Conservation (phyloP, 1,140 invertebrate genomes). For the Trachymyrmex septentrionalis region DNA sequence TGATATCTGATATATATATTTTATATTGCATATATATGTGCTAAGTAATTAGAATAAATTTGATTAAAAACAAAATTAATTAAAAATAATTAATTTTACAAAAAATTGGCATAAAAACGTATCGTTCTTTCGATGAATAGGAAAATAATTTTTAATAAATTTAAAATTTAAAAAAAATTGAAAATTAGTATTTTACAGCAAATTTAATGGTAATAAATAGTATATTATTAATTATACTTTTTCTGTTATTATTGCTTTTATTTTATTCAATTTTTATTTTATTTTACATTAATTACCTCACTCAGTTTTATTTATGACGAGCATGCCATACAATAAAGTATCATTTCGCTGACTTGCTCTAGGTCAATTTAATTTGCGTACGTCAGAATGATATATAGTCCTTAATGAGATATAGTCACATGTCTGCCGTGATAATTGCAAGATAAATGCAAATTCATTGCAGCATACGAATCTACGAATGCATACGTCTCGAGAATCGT, state of each 20-base stretch:
- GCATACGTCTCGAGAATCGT: conserved; percentile 17
- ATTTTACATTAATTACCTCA: conserved; percentile 19
- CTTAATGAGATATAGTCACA: conserved; percentile 45
- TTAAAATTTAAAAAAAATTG: background rate
- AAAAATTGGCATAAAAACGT: background rate
- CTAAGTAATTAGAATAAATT: background rate
- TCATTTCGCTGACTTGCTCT: conserved; percentile 48
- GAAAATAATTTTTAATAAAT: background rate
- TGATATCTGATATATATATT: background rate
- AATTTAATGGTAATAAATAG: background rate
- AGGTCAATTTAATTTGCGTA: conserved; percentile 41
- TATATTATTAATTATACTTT: conserved; percentile 8
- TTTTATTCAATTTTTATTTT: background rate
- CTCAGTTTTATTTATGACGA: background rate
- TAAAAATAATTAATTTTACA: background rate
- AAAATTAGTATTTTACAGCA: background rate
- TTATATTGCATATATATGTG: too few species aligned
- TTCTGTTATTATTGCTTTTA: background rate
- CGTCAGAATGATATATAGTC: conserved; percentile 38
- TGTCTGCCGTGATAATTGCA: conserved; percentile 47
- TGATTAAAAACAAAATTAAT: background rate
- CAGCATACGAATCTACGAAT: background rate
- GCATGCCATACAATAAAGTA: background rate
- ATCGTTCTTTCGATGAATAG: background rate
- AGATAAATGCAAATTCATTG: conserved; percentile 31